These are phyloP conservation scores for Drosophila navojoa DNA, from an alignment of 1,140 invertebrate genomes.

Conservation along the genomic window DNA sequence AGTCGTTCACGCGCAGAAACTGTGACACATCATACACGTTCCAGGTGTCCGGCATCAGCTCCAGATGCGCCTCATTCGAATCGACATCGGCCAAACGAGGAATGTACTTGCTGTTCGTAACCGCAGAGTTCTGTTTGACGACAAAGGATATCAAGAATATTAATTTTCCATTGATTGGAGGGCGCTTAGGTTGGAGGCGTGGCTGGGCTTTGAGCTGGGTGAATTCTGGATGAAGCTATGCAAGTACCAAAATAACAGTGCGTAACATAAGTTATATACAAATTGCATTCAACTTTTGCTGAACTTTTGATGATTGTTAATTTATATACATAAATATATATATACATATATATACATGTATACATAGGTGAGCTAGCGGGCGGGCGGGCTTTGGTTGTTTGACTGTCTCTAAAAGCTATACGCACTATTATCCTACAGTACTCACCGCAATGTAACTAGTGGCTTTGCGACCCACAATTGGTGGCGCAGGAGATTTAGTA, in stretches of 20 bases:
- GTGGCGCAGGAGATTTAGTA: constrained; percentile 84
- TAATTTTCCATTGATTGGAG: neutral
- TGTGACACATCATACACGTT: constrained; percentile 92
- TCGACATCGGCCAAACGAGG: constrained; percentile 76
- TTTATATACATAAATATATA: constrained; percentile 15
- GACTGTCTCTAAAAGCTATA: constrained; percentile 50
- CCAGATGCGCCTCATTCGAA: constrained; percentile 83
- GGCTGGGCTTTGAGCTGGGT: constrained; percentile 11
- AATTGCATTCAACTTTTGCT: constrained; percentile 22
- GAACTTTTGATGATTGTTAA: constrained; percentile 37
- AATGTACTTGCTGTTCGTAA: constrained; percentile 82
- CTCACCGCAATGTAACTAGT: constrained; percentile 87
- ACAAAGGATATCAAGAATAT: constrained; percentile 21
- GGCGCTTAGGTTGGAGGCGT: neutral
- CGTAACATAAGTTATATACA: constrained; percentile 72
- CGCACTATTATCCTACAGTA: constrained; percentile 81
- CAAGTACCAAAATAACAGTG: constrained; percentile 80
- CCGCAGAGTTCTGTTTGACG: constrained; percentile 69
- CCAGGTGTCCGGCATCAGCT: constrained; percentile 91
- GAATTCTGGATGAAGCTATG: constrained; percentile 29
- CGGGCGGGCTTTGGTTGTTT: constrained; percentile 15
- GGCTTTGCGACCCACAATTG: constrained; percentile 86
- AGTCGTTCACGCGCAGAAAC: constrained; percentile 95
- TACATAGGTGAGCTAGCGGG: constrained; percentile 31
- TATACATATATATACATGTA: constrained; percentile 4